Base-by-base conservation (phyloP, 2,113 vertebrate genomes). In the Zosterops pallidus region DNA sequence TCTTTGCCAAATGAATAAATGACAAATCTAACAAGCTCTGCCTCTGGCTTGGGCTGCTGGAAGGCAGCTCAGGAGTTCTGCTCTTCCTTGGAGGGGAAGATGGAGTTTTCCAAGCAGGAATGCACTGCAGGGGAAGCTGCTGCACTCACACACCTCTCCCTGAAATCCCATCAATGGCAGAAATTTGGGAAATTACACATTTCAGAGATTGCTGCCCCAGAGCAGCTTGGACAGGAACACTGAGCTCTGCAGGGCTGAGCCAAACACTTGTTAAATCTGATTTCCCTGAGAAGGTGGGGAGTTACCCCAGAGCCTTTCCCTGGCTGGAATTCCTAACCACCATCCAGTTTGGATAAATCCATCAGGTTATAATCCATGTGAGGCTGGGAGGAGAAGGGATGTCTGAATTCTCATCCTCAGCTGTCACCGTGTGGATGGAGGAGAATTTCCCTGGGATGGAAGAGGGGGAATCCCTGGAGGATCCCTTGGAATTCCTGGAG, bases 151-250 rank as follows among this genome's bases (percentile, higher is more conserved):
- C n/a, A n/a, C n/a, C n/a, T n/a, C n/a, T n/a, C n/a, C n/a, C n/a
- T n/a, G n/a, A 90, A 52, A 65, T 79, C 87, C 92, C 91, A 92
- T 64, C 94, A 93, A 75, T 95, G 96, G 89, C 19, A 85, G 94
- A 94, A 79, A 88, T 95, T 97, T 95, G 70, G 91, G 81, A 96
- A 98, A 96, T 96, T 89, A 63, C 47, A 68, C 68, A 35, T 83
- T 95, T 65, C 69, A 68, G 60, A 81, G 90, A 87, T n/a, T 75
- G 75, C 76, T 74, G 50, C 84, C 88, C 71, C 41, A 72, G 72
- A 86, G 80, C 71, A 69, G 92, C 68, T 24, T 4, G 47, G 47
- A 14, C 49, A 25, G 49, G 49, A 14, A 14, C 49, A 25, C 49
- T 24, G 12, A 50, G 49, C 8, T 50, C 24, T 50, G 49, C 49